Conservation (phyloP, 2,797 vertebrate genomes). For the Natrix natrix region DNA sequence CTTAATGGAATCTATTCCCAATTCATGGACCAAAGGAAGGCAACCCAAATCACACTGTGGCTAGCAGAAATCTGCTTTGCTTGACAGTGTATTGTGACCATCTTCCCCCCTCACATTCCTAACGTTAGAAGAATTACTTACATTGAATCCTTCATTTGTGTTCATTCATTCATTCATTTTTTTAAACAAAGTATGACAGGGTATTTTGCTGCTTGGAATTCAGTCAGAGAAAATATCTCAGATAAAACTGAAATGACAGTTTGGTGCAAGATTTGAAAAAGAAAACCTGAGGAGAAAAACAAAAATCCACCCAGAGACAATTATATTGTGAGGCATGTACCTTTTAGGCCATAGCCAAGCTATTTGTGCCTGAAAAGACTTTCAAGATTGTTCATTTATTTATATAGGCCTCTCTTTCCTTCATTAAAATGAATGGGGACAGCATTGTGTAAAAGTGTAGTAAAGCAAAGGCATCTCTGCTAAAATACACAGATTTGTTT, state of each 20-base stretch:
- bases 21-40: not conserved
- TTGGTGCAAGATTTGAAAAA: not conserved
- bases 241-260: not conserved
- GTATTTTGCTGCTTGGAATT: not conserved
- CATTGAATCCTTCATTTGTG: not conserved
- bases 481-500: constrained; percentile 9
- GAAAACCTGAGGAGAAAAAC: not conserved
- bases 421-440: not conserved
- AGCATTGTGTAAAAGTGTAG: not conserved
- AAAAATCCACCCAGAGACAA: not conserved
- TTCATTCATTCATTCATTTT: not conserved
- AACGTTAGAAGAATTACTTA: not conserved
- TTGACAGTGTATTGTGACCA: not conserved
- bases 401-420: not conserved
- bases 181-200: not conserved
- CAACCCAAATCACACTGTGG: constrained; percentile 50
- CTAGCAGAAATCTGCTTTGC: not conserved
- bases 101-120: not conserved
- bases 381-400: not conserved
- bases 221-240: not conserved
- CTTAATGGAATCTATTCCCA: not conserved
- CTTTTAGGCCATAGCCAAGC: not conserved
- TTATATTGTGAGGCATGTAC: not conserved
- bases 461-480: not conserved
- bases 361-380: not conserved